Evolutionary conservation across 2,888 invertebrate species (phyloP), one percentile per base, ranked within the genome.

Genomic region (Drosophila flavopinicola): DNA sequence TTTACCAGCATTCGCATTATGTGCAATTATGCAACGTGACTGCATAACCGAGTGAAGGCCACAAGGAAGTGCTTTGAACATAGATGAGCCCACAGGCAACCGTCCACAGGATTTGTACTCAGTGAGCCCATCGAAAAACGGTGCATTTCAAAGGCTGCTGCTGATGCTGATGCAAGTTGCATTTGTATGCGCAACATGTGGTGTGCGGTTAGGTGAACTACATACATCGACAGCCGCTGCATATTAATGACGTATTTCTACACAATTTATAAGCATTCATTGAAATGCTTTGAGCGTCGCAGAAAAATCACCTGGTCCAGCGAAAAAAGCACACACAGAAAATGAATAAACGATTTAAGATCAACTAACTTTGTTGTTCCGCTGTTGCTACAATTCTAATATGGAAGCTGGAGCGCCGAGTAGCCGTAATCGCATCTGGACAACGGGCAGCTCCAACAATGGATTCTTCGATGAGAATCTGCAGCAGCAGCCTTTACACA

Each of bases 401-500:
- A 78, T 67, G 72, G 63, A 73, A 76, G 74, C 75, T 61, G 74
- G 63, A 66, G 69, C 69, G 39, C 24, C 66, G 11, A 72, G 66
- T 38, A 64, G 54, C 5, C 80, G 79, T 24, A 82, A 83, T 53
- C 78, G 66, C 29, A 66, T 89, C 44, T 89, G 89, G 89, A 80
- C 87, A 35, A 89, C 88, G 42, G 76, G 76, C 54, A 65, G 51
- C 35, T 20, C 29, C n/a, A 80, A 78, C 52, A 85, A 86, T 69
- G 88, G 88, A 29, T 88, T 78, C 63, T 54, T 83, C 13, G 63
- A 68, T 15, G 82, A 84, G 35, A 80, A 73, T 51, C 49, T 84
- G 13, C 80, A 83, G 48, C 79, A 78, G 44, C 77, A 78, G 42
- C 53, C 71, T 1, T 58, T 75, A n/a, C 78, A 61, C 10, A 75